A percentile compares a stretch with the other conserved stretches of the same genome.
Evolutionary conservation across 2,888 invertebrate species (phyloP).

Genomic region (Nezara viridula): DNA sequence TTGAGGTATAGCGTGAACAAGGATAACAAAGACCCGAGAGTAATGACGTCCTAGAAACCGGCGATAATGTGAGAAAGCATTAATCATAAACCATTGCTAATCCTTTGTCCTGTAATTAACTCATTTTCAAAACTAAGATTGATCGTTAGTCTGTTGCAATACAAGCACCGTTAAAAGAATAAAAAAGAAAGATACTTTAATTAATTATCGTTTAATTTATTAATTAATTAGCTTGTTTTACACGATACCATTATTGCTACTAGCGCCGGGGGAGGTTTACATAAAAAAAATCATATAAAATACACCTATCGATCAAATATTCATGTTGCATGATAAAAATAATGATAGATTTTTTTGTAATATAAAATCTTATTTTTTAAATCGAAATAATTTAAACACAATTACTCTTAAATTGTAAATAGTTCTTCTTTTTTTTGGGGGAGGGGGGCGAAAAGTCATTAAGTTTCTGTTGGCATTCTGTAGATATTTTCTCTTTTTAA

Average conservation of each 20-base stretch:
- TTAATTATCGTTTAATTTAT: not conserved
- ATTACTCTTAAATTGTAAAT: no score
- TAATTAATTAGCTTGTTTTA: not conserved
- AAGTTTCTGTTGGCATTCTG: no score
- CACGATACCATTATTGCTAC: not conserved
- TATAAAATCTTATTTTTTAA: no score
- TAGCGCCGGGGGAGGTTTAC: not conserved
- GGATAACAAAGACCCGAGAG: not conserved
- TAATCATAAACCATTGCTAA: not conserved
- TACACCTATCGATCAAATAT: no score
- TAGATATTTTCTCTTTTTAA: no score
- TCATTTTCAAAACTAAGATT: constrained; percentile 9
- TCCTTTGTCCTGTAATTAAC: constrained; percentile 11
- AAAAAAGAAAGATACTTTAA: not conserved
- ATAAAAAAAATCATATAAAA: no score
- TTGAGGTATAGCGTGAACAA: not conserved
- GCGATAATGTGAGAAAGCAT: not conserved
- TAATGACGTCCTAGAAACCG: constrained; percentile 1
- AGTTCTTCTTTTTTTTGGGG: no score
- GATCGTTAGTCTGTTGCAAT: not conserved
- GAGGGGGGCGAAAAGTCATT: no score
- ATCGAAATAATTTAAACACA: no score
- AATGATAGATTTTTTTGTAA: no score
- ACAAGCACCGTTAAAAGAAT: not conserved
- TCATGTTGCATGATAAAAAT: no score